Base-by-base conservation (phyloP, 30 jellyfish, hydroid and myxozoan genomes). In the Chrysaora quinquecirrha region DNA sequence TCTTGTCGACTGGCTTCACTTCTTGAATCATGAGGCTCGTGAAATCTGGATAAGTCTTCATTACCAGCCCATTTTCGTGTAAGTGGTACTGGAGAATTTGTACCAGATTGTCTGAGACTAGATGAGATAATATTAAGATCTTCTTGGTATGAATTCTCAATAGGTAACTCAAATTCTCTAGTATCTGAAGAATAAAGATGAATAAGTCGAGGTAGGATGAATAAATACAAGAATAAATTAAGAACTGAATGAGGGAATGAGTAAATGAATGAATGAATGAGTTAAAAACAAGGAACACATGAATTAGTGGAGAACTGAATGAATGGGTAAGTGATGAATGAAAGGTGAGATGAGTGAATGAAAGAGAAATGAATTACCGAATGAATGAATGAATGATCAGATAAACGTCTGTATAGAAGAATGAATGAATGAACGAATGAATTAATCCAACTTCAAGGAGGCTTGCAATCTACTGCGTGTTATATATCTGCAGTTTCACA, bases 11-110 rank as follows among this genome's bases (percentile, higher is more conserved):
- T 20, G 12, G 21, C 71, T 19, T 25, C 24, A 1, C 35, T 0
- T 16, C 24, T 72, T 2, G 24, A 46, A 72, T 22, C 58, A 28
- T 27, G 30, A 4, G 80, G 25, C 33, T 78, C 32, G 30, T 61
- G 47, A 71, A 80, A 22, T 20, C 22, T 24, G 6, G 90, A 80
- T 7, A 80, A 83, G 24, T 80, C 90, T 18, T 80, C 90, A 19
- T 63, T 33, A 23, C 83, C 83, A 18, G 63, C n/a, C 90, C 90
- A 80, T 48, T 68, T 80, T 21, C 63, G 83, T 67, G 2, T 12
- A 3, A 66, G 27, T n/a, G 74, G 74, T 28, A 31, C 34, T 9
- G 80, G 80, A 18, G 54, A 60, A 29, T 78, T 27, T 19, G 43
- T 63, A 46, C 89, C 89, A 20, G 90, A 58, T 2, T 80, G 75